Evolutionary conservation across 1,140 invertebrate species (phyloP), one percentile per base, ranked within the genome.

Genomic region (Panagrolaimus sp.): DNA sequence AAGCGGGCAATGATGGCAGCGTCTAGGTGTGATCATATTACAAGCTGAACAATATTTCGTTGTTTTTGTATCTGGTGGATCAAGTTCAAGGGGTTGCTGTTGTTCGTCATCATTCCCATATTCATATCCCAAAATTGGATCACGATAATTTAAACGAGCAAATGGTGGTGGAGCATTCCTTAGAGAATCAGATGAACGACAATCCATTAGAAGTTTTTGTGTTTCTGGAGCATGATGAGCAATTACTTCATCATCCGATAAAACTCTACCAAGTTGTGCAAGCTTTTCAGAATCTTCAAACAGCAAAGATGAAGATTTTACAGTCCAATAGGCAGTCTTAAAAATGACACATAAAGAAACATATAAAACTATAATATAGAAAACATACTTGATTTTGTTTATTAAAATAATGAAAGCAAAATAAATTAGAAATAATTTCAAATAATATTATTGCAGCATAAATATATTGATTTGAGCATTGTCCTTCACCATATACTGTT

Each of bases 1-100:
- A 14, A 77, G 42, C 14, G 75, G 75, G 44, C 75, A 77, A 45
- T 77, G 75, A 64, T 78, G 73, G 64, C 66, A 74, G 0, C 74
- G 53, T 13, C 70, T 23, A n/a, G 74, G 76, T 5, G 67, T 77
- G 16, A 67, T 47, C 61, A 38, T 42, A 25, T 64, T 63, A 44
- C 68, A 75, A 5, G 78, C 65, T 38, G 20, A 25, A 65, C 74
- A 75, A 69, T 69, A 75, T 43, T 61, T 43, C 3, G 66, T 65
- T 31, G 38, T 43, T 38, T 31, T 62, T 5, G 44, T 69, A 47
- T 71, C 66, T 14, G 42, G 46, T 4, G 13, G 69, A 20, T 23
- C 38, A 51, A 16, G 2, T 25, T 16, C 48, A 9, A 11, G 62
- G 13, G 13, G 44, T 16, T 11, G 20, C 0, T 13, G 3, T 27